Conservation (phyloP, 2,797 vertebrate genomes). For the Enteromius afrohamiltoni region DNA sequence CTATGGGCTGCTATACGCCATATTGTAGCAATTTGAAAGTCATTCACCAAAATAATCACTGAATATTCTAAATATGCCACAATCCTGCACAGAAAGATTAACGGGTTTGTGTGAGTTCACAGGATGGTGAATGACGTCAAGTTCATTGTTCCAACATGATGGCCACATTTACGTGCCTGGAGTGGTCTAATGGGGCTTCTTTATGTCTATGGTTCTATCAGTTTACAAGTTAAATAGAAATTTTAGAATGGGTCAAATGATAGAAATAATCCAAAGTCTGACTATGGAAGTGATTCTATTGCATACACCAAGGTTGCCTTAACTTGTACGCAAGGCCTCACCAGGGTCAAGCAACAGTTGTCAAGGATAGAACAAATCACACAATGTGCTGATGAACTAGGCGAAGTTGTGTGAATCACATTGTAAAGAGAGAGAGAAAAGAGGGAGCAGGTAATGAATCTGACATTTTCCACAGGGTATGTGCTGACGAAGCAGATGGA, state of each 20-base stretch:
- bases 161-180: too few relatives aligned
- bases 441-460: conserved; percentile 63
- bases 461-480: conserved; percentile 63
- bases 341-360: neutral
- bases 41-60: too few relatives aligned
- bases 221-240: neutral
- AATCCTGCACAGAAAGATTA: too few relatives aligned
- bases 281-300: neutral
- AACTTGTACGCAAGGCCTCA: neutral
- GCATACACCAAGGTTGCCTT: conserved; percentile 3
- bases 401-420: conserved; percentile 37
- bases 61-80: too few relatives aligned
- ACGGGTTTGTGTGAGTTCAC: too few relatives aligned
- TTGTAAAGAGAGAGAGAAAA: conserved; percentile 29
- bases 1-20: too few relatives aligned
- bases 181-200: too few relatives aligned
- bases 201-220: neutral
- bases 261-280: neutral
- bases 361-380: conserved; percentile 18
- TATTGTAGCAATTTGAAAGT: too few relatives aligned
- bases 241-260: neutral
- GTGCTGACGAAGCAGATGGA: conserved; percentile 67
- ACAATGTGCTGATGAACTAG: conserved; percentile 16
- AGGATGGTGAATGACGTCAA: too few relatives aligned
- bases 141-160: too few relatives aligned